These are phyloP conservation scores for Lamellibrachia luymesi DNA, from an alignment of 1,140 invertebrate genomes.

Conservation along the genomic window DNA sequence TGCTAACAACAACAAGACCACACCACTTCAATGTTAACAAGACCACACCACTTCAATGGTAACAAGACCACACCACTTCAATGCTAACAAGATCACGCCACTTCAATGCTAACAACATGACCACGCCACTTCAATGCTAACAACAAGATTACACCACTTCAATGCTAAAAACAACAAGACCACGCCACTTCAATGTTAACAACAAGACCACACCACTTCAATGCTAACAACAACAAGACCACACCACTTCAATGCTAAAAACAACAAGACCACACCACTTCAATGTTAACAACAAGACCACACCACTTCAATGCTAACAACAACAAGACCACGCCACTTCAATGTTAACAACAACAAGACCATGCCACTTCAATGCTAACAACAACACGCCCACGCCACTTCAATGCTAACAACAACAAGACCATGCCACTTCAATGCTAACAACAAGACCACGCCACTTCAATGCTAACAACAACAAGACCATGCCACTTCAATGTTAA, in stretches of 20 bases:
- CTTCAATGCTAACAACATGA: neutral
- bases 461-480: neutral
- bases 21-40: conserved; percentile 1
- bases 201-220: neutral
- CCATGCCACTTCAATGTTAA: too few relatives aligned
- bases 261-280: neutral
- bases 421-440: neutral
- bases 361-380: neutral
- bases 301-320: neutral
- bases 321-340: neutral
- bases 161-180: neutral
- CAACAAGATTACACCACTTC: neutral
- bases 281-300: neutral
- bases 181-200: too few relatives aligned
- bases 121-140: neutral
- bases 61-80: neutral
- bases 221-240: neutral
- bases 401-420: neutral
- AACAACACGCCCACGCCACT: neutral
- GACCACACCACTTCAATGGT: neutral
- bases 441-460: neutral
- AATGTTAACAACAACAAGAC: neutral
- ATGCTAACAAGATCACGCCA: neutral
- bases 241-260: too few relatives aligned
- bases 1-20: neutral